phyloP scores from a whole-genome alignment of 2,797 vertebrate genomes.

The Poecilia gillii region DNA sequence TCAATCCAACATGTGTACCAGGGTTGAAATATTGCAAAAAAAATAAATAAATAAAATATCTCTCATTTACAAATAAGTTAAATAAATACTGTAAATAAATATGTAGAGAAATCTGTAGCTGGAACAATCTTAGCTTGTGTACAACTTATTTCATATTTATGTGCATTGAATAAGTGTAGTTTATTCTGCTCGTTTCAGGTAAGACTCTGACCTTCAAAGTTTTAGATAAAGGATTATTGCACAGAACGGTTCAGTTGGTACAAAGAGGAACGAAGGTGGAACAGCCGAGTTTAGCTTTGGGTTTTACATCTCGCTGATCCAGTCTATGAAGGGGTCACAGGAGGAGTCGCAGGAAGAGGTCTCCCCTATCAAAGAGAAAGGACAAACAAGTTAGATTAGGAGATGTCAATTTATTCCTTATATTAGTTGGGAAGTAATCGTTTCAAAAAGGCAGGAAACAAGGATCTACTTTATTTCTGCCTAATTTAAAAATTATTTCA shows the following conservation, averaged over 20 bases:
- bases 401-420: background rate
- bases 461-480: background rate
- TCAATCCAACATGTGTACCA: background rate
- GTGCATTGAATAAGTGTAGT: background rate
- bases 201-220: conserved; percentile 11
- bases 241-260: background rate
- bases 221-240: conserved; percentile 1
- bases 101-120: conserved; percentile 22
- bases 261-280: conserved; percentile 4
- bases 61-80: conserved; percentile 45
- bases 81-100: conserved; percentile 34
- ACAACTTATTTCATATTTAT: background rate
- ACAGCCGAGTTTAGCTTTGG: background rate
- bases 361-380: conserved; percentile 47
- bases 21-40: conserved; percentile 1
- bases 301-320: conserved; percentile 89
- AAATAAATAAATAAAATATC: background rate
- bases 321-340: conserved; percentile 86
- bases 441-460: background rate
- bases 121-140: conserved; percentile 1
- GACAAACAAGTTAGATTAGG: background rate
- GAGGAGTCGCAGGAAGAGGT: conserved; percentile 40
- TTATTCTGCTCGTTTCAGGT: background rate
- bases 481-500: background rate
- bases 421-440: background rate